A percentile compares a stretch with the other conserved stretches of the same genome.
Evolutionary conservation across 2,113 vertebrate genomes (phyloP).

Genomic region (Marcusenius ussheri): DNA sequence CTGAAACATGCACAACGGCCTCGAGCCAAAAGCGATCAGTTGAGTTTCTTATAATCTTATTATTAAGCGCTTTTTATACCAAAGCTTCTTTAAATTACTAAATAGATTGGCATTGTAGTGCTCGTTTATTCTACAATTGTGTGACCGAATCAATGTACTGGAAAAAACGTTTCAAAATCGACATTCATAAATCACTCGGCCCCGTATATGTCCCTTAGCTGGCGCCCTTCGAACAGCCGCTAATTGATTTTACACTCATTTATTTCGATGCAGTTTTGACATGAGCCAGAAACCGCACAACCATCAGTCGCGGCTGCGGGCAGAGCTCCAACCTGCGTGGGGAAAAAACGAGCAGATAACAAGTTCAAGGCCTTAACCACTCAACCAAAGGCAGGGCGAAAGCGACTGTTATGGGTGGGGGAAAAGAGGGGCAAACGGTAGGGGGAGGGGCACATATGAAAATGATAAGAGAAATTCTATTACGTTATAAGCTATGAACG

Average conservation of each 20-base stretch:
- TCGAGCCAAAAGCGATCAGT: background rate
- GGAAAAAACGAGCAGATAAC: slow-evolving; percentile 78
- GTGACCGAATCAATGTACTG: background rate
- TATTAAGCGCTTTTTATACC: background rate
- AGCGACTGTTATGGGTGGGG: rapidly evolving
- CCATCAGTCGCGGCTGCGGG: slow-evolving; percentile 51
- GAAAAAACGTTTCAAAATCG: background rate
- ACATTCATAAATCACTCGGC: background rate
- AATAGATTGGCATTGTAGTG: background rate
- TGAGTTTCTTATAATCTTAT: background rate
- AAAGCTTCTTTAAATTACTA: background rate
- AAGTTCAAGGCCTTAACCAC: slow-evolving; percentile 79
- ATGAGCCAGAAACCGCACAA: background rate
- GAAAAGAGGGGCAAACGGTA: background rate
- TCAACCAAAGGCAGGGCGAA: slow-evolving; percentile 52
- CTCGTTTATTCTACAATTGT: background rate
- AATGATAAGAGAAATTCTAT: background rate
- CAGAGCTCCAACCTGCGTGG: slow-evolving; percentile 76
- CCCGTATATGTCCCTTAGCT: background rate
- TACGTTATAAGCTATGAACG: background rate
- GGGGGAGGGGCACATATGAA: background rate
- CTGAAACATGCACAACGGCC: background rate
- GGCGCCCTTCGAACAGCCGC: background rate
- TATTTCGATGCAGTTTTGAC: background rate
- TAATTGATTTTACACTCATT: background rate